Evolutionary conservation across 2,888 invertebrate species (phyloP).

Genomic region (Cryptocephalus moraei): DNA sequence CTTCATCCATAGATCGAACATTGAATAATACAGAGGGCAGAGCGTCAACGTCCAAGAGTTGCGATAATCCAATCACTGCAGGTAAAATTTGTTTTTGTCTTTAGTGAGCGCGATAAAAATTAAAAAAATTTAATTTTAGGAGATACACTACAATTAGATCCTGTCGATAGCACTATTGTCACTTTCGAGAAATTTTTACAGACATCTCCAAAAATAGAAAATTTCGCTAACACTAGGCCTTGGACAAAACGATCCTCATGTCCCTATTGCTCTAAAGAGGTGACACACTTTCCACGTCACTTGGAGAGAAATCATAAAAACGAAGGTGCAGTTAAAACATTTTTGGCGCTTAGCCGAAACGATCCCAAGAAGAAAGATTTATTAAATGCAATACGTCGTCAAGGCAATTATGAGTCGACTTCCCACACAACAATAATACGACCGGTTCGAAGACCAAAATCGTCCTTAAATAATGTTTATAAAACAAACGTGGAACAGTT

Average conservation of each 20-base stretch:
- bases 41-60: too few relatives aligned
- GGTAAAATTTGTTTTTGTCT: too few relatives aligned
- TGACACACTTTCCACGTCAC: conserved; percentile 12
- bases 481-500: background rate
- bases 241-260: conserved; percentile 11
- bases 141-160: too few relatives aligned
- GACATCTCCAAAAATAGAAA: conserved; percentile 1
- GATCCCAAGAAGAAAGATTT: conserved; percentile 9
- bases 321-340: conserved; percentile 11
- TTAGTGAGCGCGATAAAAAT: too few relatives aligned
- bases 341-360: conserved; percentile 2
- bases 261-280: conserved; percentile 11
- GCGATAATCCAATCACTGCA: too few relatives aligned
- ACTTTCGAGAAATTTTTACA: too few relatives aligned
- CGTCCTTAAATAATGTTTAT: background rate
- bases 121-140: too few relatives aligned
- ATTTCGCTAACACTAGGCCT: conserved; percentile 1
- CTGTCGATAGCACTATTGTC: too few relatives aligned
- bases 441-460: conserved; percentile 3
- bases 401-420: conserved; percentile 7
- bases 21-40: too few relatives aligned
- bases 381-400: conserved; percentile 5
- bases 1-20: too few relatives aligned
- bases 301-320: conserved; percentile 8
- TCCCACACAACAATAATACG: background rate